Percentiles rank a stretch among this genome's conserved stretches.
phyloP scores from a whole-genome alignment of 2,113 vertebrate species.

The Cyanoramphus novaezelandiae region DNA sequence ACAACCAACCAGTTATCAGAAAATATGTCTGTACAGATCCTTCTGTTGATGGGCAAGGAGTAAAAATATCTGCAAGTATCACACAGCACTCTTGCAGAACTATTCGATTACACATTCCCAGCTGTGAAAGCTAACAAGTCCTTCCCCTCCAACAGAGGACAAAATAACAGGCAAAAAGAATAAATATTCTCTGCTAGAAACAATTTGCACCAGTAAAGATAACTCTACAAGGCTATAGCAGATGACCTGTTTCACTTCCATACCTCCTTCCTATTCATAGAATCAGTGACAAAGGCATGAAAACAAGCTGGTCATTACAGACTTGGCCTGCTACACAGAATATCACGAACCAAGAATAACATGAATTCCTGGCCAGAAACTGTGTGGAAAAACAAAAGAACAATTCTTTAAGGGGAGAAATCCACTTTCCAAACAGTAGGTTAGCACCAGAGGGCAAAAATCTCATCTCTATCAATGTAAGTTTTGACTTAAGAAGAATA shows the following conservation, averaged over 20 bases:
- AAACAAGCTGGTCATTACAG: background rate
- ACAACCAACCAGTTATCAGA: background rate
- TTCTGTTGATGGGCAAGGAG: background rate
- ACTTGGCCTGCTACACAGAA: background rate
- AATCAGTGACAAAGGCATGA: background rate
- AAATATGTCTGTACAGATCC: background rate
- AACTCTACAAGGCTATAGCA: background rate
- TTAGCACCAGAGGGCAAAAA: background rate
- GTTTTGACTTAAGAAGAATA: background rate
- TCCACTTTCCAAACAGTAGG: background rate
- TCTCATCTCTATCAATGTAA: background rate
- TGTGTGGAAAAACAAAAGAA: rapidly evolving
- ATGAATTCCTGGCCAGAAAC: background rate
- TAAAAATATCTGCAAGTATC: background rate
- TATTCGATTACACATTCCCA: background rate
- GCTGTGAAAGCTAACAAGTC: background rate
- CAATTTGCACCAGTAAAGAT: background rate
- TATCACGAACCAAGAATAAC: background rate
- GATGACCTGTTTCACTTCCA: background rate
- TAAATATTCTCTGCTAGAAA: background rate
- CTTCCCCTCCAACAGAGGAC: background rate
- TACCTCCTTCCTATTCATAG: background rate
- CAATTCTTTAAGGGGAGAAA: background rate
- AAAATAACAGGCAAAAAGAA: background rate
- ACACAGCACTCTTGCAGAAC: background rate